Evolutionary conservation across 1,140 invertebrate genomes (phyloP).

Genomic region (Platyscapa corneri): DNA sequence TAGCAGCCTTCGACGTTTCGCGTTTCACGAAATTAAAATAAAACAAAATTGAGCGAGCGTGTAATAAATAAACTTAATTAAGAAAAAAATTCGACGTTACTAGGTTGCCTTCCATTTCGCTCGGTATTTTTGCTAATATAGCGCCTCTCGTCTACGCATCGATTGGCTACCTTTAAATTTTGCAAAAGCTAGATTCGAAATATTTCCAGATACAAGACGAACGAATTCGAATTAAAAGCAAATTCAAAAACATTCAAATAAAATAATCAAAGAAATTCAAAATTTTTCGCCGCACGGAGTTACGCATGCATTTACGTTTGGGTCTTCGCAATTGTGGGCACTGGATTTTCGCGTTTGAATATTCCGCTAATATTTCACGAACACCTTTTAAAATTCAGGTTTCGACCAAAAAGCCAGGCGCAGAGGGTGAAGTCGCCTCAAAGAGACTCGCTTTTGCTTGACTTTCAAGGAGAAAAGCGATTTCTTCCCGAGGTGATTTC

Average conservation of each 20-base stretch:
- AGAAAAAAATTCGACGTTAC: background rate
- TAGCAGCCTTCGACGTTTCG: background rate
- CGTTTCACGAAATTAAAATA: background rate
- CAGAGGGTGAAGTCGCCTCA: background rate
- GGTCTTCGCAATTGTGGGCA: too few species aligned
- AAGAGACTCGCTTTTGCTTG: conserved; percentile 6
- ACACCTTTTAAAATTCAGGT: background rate
- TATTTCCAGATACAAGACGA: too few species aligned
- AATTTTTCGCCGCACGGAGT: too few species aligned
- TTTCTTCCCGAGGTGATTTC: background rate
- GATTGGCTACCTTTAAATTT: background rate
- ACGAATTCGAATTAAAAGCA: too few species aligned
- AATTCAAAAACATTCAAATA: too few species aligned
- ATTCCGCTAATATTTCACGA: background rate
- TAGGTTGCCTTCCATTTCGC: background rate
- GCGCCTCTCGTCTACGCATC: background rate
- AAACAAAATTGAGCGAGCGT: background rate
- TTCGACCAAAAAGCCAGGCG: background rate
- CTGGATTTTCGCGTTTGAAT: background rate
- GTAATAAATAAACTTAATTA: background rate
- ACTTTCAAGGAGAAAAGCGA: background rate
- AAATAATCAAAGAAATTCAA: too few species aligned
- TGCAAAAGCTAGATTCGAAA: background rate
- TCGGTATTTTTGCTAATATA: background rate
- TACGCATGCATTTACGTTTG: too few species aligned